phyloP scores from a whole-genome alignment of 2,888 invertebrate species.

The Pediacus dermestoides region DNA sequence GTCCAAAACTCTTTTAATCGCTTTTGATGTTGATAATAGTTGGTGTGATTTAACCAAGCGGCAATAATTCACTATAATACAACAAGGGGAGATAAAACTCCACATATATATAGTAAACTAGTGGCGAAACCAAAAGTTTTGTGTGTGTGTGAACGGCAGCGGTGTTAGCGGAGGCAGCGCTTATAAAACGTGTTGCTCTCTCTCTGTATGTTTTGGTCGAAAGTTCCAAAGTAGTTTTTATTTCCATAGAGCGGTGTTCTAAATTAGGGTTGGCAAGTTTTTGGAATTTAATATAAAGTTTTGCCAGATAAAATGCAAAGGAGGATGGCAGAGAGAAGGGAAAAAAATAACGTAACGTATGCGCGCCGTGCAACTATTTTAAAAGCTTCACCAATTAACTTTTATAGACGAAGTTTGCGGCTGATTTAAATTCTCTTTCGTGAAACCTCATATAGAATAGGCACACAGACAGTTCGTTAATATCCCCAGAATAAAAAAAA shows the following conservation, averaged over 20 bases:
- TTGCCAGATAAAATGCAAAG: slow-evolving; percentile 1
- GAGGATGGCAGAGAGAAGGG: slow-evolving; percentile 13
- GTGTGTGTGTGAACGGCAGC: too few species aligned
- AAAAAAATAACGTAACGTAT: slow-evolving; percentile 22
- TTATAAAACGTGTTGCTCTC: background rate
- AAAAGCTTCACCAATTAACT: slow-evolving; percentile 27
- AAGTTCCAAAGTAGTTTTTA: slow-evolving; percentile 5
- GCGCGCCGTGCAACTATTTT: slow-evolving; percentile 28
- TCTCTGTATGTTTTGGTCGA: background rate
- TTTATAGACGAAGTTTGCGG: slow-evolving; percentile 13
- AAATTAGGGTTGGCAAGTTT: slow-evolving; percentile 6
- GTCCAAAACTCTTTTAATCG: too few species aligned
- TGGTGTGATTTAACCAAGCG: too few species aligned
- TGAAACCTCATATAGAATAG: too few species aligned
- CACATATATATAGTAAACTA: too few species aligned
- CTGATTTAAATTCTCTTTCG: background rate
- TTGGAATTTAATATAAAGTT: slow-evolving; percentile 9
- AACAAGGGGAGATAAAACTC: too few species aligned
- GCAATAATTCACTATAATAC: too few species aligned
- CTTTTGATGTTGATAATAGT: too few species aligned
- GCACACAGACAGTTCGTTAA: too few species aligned
- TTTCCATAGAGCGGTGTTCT: slow-evolving; percentile 6
- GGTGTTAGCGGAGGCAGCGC: too few species aligned
- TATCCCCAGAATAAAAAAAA: too few species aligned
- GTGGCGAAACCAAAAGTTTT: too few species aligned